A percentile compares a stretch with the other conserved stretches of the same genome.
These are phyloP conservation scores for Oryzias sinensis DNA, from an alignment of 2,797 vertebrate genomes.

Conservation along the genomic window DNA sequence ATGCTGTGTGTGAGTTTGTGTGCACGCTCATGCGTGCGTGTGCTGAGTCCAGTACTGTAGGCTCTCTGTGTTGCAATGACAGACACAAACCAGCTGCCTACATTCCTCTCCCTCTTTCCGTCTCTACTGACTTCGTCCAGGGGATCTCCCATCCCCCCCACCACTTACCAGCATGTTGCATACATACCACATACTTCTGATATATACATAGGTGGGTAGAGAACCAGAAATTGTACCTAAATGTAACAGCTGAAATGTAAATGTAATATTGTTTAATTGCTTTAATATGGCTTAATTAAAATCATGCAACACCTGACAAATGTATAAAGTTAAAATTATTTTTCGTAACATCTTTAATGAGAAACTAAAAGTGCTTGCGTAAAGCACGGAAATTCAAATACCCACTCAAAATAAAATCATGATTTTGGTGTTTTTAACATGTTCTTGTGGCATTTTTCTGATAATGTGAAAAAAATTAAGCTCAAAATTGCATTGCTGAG, in stretches of 20 bases:
- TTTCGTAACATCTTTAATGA: too few relatives aligned
- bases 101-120: constrained; percentile 66
- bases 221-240: not conserved
- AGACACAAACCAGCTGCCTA: constrained; percentile 78
- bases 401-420: too few relatives aligned
- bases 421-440: too few relatives aligned
- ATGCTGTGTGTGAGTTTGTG: constrained; percentile 1
- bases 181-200: constrained; percentile 62
- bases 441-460: too few relatives aligned
- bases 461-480: too few relatives aligned
- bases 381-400: too few relatives aligned
- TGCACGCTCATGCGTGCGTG: not conserved
- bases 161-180: constrained; percentile 38
- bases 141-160: constrained; percentile 59
- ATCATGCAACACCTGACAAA: too few relatives aligned
- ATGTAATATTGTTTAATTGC: too few relatives aligned
- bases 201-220: constrained; percentile 34
- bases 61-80: constrained; percentile 75
- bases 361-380: too few relatives aligned
- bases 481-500: too few relatives aligned
- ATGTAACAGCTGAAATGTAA: not conserved
- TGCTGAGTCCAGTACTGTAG: constrained; percentile 68
- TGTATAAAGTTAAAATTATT: too few relatives aligned
- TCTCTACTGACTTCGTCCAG: constrained; percentile 56
- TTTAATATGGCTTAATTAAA: too few relatives aligned